Evolutionary conservation across 2,888 invertebrate species (phyloP).

Genomic region (Serripes groenlandicus): DNA sequence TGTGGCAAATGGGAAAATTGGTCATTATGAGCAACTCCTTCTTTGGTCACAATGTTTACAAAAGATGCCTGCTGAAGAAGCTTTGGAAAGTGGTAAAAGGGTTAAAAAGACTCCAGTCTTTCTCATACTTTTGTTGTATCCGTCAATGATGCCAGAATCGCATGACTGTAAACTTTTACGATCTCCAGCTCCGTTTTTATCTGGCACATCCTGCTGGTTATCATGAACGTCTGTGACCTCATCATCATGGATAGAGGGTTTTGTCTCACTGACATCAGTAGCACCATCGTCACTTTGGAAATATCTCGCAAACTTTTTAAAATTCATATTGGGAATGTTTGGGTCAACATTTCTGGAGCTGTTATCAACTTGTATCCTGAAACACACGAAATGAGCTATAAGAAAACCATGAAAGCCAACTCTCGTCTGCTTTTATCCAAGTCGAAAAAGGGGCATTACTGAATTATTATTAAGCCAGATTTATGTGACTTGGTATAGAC

Average conservation of each 20-base stretch:
- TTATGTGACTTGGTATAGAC: no score
- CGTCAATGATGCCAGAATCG: conserved; percentile 74
- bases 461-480: no score
- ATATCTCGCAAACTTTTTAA: conserved; percentile 74
- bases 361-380: conserved; percentile 86
- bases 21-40: no score
- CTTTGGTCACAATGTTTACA: no score
- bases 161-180: conserved; percentile 68
- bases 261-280: neutral
- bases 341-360: conserved; percentile 91
- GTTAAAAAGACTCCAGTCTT: no score
- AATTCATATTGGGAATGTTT: conserved; percentile 88
- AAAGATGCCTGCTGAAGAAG: no score
- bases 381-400: no score
- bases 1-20: no score
- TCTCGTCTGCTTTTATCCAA: no score
- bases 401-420: no score
- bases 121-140: conserved; percentile 41
- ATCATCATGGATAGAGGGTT: neutral
- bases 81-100: no score
- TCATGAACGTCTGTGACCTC: neutral
- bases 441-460: no score
- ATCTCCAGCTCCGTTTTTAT: conserved; percentile 60
- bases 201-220: conserved; percentile 12
- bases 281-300: conserved; percentile 53